Evolutionary conservation across 1,140 invertebrate species (phyloP).

Genomic region (Drosophila willistoni): DNA sequence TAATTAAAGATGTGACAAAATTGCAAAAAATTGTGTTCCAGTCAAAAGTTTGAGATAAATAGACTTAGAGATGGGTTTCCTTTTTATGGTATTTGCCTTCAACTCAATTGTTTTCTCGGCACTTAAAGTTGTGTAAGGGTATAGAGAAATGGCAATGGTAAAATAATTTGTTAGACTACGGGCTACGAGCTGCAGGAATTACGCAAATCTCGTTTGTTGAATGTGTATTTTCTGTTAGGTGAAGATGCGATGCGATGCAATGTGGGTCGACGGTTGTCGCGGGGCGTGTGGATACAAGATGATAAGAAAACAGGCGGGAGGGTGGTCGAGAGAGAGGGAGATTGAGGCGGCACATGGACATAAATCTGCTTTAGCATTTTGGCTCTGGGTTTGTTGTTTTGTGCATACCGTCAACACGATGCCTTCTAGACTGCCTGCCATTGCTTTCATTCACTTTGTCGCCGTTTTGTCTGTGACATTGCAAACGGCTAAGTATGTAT

Average conservation of each 20-base stretch:
- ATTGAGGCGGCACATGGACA: conserved; percentile 39
- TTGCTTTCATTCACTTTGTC: conserved; percentile 68
- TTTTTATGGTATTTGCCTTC: too few relatives aligned
- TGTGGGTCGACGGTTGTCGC: conserved; percentile 29
- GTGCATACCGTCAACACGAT: conserved; percentile 76
- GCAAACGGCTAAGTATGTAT: conserved; percentile 49
- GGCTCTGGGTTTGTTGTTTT: conserved; percentile 54
- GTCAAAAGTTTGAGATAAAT: too few relatives aligned
- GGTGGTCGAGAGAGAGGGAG: too few relatives aligned
- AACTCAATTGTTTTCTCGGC: too few relatives aligned
- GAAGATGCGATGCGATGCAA: conserved; percentile 64
- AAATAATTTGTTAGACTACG: conserved; percentile 49
- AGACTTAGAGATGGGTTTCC: too few relatives aligned
- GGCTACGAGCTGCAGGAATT: conserved; percentile 75
- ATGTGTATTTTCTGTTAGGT: conserved; percentile 79
- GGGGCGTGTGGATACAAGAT: not conserved
- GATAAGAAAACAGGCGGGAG: not conserved
- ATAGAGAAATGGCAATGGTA: conserved; percentile 47
- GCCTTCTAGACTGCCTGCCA: conserved; percentile 73
- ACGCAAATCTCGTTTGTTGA: conserved; percentile 82
- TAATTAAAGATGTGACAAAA: too few relatives aligned
- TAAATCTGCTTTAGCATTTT: conserved; percentile 79
- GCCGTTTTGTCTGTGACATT: conserved; percentile 80
- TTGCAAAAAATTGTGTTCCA: too few relatives aligned
- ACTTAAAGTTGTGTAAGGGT: conserved; percentile 5